Base-by-base conservation (phyloP, 1,140 invertebrate species). In the Zophobas atratus region DNA sequence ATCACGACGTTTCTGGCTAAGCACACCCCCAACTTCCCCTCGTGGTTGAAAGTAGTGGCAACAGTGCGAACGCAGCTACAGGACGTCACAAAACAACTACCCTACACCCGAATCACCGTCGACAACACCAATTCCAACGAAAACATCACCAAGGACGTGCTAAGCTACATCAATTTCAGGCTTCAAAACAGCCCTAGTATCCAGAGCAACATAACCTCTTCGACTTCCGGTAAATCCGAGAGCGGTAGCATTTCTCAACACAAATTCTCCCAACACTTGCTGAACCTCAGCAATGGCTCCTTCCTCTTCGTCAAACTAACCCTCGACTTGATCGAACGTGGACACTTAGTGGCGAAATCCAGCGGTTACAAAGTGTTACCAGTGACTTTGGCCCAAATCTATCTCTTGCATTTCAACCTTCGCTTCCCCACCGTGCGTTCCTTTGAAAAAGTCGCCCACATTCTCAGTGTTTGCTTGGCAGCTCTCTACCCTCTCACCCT, bases 291-390 rank as follows among this genome's bases (percentile, higher is more conserved):
- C 57, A 91, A 93, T 85, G 97, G 97, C 53, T 98, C 95, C 20
- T 97, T 98, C 86, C 89, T 99, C 46, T 98, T 96, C 86, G 91
- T 95, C 48, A 97, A 98, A 88, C 87, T 99, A 8, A 95, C 95
- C 1, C 88, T 99, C n/a, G 97, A 99, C 88, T 90, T 99, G 46
- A 93, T 99, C 76, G 96, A 98, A 85, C 91, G 94, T 83, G 97
- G 97, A 6, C 94, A 97, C 83, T 90, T 99, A 75, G 96, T 98
- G 5, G 92, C 97, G 41, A 98, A 98, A 88, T 97, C 96, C 6
- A 92, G 94, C 0, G 95, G 95, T 83, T 97, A 98, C 87, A 96
- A 98, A 90, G 95, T 95, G 32, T 89, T 99, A 32, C 98, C 98
- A 0, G 94, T 97, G 41, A 96, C 95, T 1, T 87, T 99, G 33